These are phyloP conservation scores for Drosophila nebulosa DNA, from an alignment of 1,140 invertebrate species.

Conservation along the genomic window DNA sequence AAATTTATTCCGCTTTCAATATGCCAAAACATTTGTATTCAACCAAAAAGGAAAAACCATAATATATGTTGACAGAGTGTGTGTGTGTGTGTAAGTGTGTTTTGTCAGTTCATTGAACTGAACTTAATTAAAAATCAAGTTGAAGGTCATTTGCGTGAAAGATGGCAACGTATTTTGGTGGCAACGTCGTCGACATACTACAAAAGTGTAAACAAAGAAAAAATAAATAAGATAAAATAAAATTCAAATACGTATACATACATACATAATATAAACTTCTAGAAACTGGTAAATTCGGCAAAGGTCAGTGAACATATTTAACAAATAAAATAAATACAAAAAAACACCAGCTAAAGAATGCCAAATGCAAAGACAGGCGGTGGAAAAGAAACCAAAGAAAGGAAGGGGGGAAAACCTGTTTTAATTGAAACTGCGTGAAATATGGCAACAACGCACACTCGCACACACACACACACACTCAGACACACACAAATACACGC, in stretches of 20 bases:
- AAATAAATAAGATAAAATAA: constrained; percentile 26
- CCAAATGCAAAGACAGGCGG: neutral
- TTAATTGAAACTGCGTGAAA: constrained; percentile 71
- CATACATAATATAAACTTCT: constrained; percentile 2
- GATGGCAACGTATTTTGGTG: constrained; percentile 7
- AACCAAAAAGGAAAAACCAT: constrained; percentile 39
- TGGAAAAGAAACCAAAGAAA: neutral
- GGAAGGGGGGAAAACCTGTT: constrained; percentile 45
- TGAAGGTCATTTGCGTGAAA: constrained; percentile 62
- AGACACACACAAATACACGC: constrained; percentile 28
- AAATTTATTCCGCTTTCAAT: neutral
- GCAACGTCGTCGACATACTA: neutral
- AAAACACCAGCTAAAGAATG: constrained; percentile 34
- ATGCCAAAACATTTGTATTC: constrained; percentile 29
- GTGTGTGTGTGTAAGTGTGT: neutral
- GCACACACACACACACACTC: constrained; percentile 44
- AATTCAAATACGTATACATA: too few species aligned
- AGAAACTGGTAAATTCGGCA: constrained; percentile 66
- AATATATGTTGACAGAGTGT: constrained; percentile 22
- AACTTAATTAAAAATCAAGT: constrained; percentile 79
- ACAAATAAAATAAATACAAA: constrained; percentile 43
- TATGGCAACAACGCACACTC: constrained; percentile 63
- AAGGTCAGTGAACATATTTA: constrained; percentile 75
- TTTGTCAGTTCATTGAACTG: constrained; percentile 67
- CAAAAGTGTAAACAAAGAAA: constrained; percentile 39